Evolutionary conservation across 2,797 vertebrate species (phyloP).

Genomic region (Mico argentatus): DNA sequence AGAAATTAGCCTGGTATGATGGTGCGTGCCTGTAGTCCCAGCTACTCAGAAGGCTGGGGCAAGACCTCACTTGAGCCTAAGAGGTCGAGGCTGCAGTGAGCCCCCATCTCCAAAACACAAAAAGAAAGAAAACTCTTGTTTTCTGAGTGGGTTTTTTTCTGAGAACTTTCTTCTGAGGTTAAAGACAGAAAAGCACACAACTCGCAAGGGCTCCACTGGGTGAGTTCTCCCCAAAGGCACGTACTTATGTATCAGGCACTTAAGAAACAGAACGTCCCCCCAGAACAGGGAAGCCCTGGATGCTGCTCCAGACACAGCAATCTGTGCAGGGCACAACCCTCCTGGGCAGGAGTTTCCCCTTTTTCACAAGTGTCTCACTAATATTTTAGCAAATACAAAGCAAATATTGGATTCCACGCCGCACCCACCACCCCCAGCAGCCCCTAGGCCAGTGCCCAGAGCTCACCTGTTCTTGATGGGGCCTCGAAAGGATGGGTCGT

Average conservation of each 20-base stretch:
- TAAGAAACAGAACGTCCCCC: not conserved
- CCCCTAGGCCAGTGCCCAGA: not conserved
- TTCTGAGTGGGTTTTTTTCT: not conserved
- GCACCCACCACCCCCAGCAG: not conserved
- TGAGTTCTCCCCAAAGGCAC: not conserved
- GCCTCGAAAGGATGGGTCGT: constrained; percentile 89
- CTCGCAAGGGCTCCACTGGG: not conserved
- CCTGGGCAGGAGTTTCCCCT: not conserved
- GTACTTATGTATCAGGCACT: not conserved
- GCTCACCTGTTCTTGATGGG: constrained; percentile 90
- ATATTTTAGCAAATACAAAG: not conserved
- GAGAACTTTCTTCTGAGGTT: not conserved
- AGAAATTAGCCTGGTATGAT: not conserved
- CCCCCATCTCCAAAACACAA: not conserved
- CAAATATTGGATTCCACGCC: not conserved
- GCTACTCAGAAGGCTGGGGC: not conserved
- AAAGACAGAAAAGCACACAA: not conserved
- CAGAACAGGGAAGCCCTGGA: not conserved
- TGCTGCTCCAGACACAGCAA: too few species aligned
- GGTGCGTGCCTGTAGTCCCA: not conserved
- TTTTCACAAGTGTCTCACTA: not conserved
- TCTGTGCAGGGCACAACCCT: not conserved
- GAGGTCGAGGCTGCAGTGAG: not conserved
- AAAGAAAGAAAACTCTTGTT: not conserved
- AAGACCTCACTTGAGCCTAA: not conserved